These are phyloP conservation scores for Gambusia yucatana DNA, from an alignment of 2,797 vertebrate genomes.

Conservation along the genomic window DNA sequence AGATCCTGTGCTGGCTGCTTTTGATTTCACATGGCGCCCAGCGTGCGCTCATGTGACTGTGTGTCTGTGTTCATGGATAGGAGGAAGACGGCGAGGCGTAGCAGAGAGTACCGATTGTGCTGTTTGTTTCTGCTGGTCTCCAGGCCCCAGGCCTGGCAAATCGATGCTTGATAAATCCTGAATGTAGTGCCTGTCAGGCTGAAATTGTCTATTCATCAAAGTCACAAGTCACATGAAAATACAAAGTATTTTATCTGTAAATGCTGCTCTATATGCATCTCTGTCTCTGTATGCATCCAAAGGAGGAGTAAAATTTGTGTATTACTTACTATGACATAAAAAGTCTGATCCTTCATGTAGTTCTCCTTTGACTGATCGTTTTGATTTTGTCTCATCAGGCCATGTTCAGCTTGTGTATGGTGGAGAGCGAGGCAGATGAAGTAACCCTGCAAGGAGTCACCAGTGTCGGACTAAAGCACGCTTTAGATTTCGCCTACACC, in stretches of 20 bases:
- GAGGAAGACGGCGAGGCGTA: constrained; percentile 28
- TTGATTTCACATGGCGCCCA: constrained; percentile 50
- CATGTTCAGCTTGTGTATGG: constrained; percentile 98
- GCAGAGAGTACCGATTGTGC: constrained; percentile 54
- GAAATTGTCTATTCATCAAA: constrained; percentile 11
- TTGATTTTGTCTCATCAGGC: constrained; percentile 81
- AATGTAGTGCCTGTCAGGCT: constrained; percentile 38
- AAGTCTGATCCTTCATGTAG: neutral
- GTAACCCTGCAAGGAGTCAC: constrained; percentile 95
- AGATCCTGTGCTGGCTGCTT: constrained; percentile 45
- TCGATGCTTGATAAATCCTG: constrained; percentile 43
- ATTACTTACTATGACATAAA: constrained; percentile 7
- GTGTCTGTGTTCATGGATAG: constrained; percentile 15
- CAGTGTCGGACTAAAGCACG: constrained; percentile 93
- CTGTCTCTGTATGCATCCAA: constrained; percentile 13
- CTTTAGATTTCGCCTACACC: constrained; percentile 96
- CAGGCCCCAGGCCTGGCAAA: constrained; percentile 27
- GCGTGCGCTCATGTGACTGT: constrained; percentile 8
- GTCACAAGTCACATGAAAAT: no score
- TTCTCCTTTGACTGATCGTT: constrained; percentile 39
- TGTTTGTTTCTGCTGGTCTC: constrained; percentile 63
- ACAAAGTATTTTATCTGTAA: constrained; percentile 18
- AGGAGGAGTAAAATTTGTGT: constrained; percentile 9
- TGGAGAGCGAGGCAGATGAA: constrained; percentile 96
- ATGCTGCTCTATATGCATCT: neutral